phyloP scores from a whole-genome alignment of 1,140 invertebrate species.

The Conus betulinus region DNA sequence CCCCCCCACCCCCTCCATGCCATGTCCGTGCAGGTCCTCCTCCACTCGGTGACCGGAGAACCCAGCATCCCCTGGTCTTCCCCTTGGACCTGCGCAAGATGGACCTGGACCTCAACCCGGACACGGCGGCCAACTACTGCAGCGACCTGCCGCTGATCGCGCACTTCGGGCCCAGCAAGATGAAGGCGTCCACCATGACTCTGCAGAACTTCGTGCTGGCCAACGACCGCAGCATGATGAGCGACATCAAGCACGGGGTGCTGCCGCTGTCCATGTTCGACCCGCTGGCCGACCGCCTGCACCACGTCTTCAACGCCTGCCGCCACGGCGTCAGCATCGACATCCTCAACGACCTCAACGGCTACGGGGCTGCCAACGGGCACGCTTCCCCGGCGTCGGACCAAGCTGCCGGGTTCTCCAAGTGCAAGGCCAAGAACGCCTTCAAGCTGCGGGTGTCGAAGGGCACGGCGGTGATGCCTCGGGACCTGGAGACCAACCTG shows the following conservation, averaged over 20 bases:
- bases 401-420: background rate
- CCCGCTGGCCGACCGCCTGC: background rate
- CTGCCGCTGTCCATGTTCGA: conserved; percentile 25
- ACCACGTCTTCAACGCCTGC: background rate
- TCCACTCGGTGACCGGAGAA: conserved; percentile 34
- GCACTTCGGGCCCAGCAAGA: background rate
- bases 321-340: conserved; percentile 8
- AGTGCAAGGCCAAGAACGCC: conserved; percentile 9
- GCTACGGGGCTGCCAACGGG: background rate
- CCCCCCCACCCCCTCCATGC: background rate
- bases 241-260: background rate
- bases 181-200: background rate
- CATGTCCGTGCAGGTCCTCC: conserved; percentile 13
- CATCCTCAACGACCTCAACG: background rate
- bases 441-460: background rate
- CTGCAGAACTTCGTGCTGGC: conserved; percentile 23
- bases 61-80: conserved; percentile 29
- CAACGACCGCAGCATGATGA: conserved; percentile 4
- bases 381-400: too few relatives aligned
- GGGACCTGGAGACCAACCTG: conserved; percentile 26
- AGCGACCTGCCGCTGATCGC: conserved; percentile 39
- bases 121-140: conserved; percentile 27
- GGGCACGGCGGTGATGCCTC: background rate
- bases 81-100: conserved; percentile 38
- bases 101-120: background rate